Evolutionary conservation across 2,113 vertebrate species (phyloP), one percentile per base, ranked within the genome.

Genomic region (Pao palembangensis): DNA sequence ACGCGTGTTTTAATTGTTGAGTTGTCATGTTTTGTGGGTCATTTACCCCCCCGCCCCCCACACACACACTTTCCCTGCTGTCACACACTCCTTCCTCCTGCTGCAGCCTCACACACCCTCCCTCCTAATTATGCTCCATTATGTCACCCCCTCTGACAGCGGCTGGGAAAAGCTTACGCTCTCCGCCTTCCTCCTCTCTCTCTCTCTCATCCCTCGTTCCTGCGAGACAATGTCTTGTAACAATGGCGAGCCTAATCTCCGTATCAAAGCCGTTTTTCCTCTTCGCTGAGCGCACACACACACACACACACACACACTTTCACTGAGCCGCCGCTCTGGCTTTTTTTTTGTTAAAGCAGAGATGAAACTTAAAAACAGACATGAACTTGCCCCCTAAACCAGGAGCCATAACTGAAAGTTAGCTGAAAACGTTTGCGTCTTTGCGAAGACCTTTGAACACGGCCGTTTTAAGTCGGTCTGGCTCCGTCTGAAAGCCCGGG

Each of bases 231-330:
- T 96, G 94, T 96, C 94, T 95, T 94, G 92, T 93, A 94, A 98
- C 94, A 96, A 95, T 95, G 89, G 93, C 84, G 83, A 90, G 93
- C 90, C 93, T 98, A 96, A 98, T 98, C 96, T 98, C 94, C 91
- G 94, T 96, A 94, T 96, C 96, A 97, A 96, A 96, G 94, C 94
- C 90, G 93, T 95, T 97, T 97, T 95, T 93, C 95, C 94, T 91
- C 96, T 94, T 92, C 92, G 90, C 91, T 87, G 92, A 93, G 91
- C 93, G n/a, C n/a, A n/a, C n/a, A n/a, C n/a, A n/a, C n/a, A n/a
- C n/a, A n/a, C n/a, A 94, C 68, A 67, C 68, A 78, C 47, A 68
- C n/a, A 48, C 28, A 57, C 58, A 65, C 55, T 76, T 81, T 79
- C 81, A 69, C 77, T 73, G 25, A 55, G 60, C 62, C 53, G 51